Conservation (phyloP, 92 coral and sea anemone species). For the Meandrina meandrites region DNA sequence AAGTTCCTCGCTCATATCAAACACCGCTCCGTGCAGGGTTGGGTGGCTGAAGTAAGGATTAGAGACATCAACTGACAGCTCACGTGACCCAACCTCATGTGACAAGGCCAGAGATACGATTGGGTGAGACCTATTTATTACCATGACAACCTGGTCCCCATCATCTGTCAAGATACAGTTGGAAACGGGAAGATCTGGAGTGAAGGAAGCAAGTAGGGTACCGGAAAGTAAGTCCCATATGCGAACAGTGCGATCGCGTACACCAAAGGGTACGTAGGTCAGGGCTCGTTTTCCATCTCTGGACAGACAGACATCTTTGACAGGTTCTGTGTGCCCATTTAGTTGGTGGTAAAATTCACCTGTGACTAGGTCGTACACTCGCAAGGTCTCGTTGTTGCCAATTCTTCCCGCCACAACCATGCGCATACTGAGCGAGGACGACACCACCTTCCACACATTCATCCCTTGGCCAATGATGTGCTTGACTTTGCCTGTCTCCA, state of each 20-base stretch:
- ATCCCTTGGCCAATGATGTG: slow-evolving; percentile 89
- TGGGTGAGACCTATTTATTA: slow-evolving; percentile 94
- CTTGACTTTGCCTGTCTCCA: slow-evolving; percentile 87
- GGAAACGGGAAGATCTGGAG: slow-evolving; percentile 97
- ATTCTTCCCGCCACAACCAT: slow-evolving; percentile 83
- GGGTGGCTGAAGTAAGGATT: slow-evolving; percentile 94
- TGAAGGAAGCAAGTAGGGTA: slow-evolving; percentile 81
- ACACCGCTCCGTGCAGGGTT: slow-evolving; percentile 96
- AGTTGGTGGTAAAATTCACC: slow-evolving; percentile 78
- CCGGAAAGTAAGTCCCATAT: slow-evolving; percentile 90
- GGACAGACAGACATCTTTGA: slow-evolving; percentile 83
- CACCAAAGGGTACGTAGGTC: slow-evolving; percentile 78
- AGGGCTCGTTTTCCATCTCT: slow-evolving; percentile 87
- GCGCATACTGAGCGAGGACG: slow-evolving; percentile 88
- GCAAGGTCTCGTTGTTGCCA: slow-evolving; percentile 79
- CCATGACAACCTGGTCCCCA: slow-evolving; percentile 97
- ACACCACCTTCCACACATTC: slow-evolving; percentile 87
- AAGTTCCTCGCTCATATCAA: slow-evolving; percentile 82
- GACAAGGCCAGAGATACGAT: slow-evolving; percentile 91
- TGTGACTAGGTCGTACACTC: slow-evolving; percentile 81
- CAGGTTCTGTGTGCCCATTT: slow-evolving; percentile 89
- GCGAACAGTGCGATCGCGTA: slow-evolving; percentile 86
- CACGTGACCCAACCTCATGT: slow-evolving; percentile 86
- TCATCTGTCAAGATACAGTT: slow-evolving; percentile 95
- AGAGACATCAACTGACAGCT: slow-evolving; percentile 94